Evolutionary conservation across 2,113 vertebrate species (phyloP).

Genomic region (Psophia crepitans): DNA sequence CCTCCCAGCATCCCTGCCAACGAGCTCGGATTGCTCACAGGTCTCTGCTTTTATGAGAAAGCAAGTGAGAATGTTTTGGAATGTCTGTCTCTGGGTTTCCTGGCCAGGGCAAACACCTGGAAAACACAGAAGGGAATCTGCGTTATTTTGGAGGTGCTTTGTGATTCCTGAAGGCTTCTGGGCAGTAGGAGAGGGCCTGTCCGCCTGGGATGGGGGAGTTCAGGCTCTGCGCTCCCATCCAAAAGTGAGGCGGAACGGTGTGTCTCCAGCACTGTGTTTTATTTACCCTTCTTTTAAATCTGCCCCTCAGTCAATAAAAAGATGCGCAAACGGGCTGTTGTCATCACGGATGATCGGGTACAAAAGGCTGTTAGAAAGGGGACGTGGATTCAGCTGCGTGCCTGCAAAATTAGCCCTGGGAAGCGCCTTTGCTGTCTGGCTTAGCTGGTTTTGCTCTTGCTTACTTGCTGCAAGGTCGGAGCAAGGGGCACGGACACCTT

Average conservation of each 20-base stretch:
- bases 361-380: neutral
- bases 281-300: neutral
- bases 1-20: neutral
- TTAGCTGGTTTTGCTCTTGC: neutral
- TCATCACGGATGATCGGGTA: neutral
- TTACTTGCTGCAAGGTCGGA: neutral
- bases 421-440: neutral
- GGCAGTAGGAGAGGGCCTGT: neutral
- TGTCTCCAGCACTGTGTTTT: neutral
- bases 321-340: neutral
- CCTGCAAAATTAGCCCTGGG: neutral
- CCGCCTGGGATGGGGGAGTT: neutral
- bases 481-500: neutral
- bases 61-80: neutral
- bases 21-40: neutral
- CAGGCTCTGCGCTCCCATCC: neutral
- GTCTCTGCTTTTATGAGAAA: neutral
- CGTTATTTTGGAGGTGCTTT: neutral
- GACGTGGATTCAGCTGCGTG: fast-evolving
- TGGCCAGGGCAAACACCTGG: neutral
- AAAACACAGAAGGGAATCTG: neutral
- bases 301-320: neutral
- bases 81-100: neutral
- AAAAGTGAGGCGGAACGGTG: neutral
- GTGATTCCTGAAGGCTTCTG: neutral